Evolutionary conservation across 2,888 invertebrate species (phyloP), one percentile per base, ranked within the genome.

Genomic region (Phasia obesa): DNA sequence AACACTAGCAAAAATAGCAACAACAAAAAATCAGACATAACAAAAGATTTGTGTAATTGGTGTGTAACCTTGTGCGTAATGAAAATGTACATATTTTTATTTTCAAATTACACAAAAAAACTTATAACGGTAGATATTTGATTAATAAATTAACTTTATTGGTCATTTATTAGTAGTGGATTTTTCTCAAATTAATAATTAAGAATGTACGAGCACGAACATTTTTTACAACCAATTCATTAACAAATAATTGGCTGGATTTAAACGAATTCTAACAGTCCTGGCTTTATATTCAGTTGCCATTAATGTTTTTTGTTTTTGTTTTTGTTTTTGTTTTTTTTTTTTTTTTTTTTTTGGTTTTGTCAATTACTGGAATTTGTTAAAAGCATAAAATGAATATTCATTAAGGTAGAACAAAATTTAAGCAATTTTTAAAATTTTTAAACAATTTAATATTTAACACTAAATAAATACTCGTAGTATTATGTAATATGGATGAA

Each of bases 51-150:
- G 77, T 71, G 65, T 81, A 44, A 44, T 71, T 59, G 59, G 47
- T 55, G 25, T 57, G 74, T 83, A 83, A 83, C 83, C 78, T 83
- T 83, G 83, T 83, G 78, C 78, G 78, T 83, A 78, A 71, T 78
- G 75, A 75, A 79, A 71, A 27, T 70, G 65, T 75, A 75, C 51
- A n/a, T n/a, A n/a, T 75, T 75, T 74, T 13, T 53, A 74, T 67
- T 64, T 62, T 74, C 62, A n/a, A n/a, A n/a, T n/a, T n/a, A n/a
- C n/a, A n/a, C n/a, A n/a, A n/a, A n/a, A n/a, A n/a, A n/a, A n/a
- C 9, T 53, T 60, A 19, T 62, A 77, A 69, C 35, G 35, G 44
- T 60, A 15, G 9, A 70, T 77, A 55, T 69, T 77, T 69, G 53
- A 67, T 79, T 79, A 79, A 60, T 60, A 67, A 79, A 73, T 79